Evolutionary conservation across 2,113 vertebrate species (phyloP).

Genomic region (Opisthocomus hoazin): DNA sequence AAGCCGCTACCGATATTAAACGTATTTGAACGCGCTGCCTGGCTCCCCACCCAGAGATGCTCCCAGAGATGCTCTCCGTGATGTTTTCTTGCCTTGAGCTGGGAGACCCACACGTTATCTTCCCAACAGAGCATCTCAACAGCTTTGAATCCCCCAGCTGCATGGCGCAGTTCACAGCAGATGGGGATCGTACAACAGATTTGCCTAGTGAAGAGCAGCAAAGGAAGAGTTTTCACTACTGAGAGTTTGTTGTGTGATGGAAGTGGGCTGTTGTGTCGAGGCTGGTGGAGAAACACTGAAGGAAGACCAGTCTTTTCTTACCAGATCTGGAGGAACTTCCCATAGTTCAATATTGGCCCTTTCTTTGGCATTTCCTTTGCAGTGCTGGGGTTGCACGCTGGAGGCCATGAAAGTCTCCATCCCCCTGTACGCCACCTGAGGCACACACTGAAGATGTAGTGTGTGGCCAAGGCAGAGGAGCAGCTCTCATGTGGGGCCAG

Average conservation of each 20-base stretch:
- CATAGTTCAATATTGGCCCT: neutral
- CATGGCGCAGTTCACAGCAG: neutral
- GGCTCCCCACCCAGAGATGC: neutral
- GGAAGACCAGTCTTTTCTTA: neutral
- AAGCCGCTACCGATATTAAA: neutral
- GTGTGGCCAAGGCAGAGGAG: neutral
- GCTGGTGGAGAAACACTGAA: neutral
- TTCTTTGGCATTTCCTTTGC: neutral
- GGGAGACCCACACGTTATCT: neutral
- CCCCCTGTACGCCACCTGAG: too few relatives aligned
- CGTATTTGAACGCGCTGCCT: fast-evolving
- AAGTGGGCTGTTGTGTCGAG: neutral
- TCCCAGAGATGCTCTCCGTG: neutral
- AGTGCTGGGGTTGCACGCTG: fast-evolving
- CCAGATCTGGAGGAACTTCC: neutral
- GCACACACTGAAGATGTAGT: too few relatives aligned
- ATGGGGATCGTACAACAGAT: neutral
- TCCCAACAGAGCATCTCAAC: neutral
- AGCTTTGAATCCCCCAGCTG: neutral
- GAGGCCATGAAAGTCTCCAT: neutral
- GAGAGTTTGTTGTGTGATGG: neutral
- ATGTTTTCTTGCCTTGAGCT: neutral
- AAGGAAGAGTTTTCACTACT: neutral
- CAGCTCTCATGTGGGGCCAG: neutral
- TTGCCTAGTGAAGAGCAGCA: neutral